A percentile compares a stretch with the other conserved stretches of the same genome.
Evolutionary conservation across 2,797 vertebrate species (phyloP).

Genomic region (Champsocephalus esox): DNA sequence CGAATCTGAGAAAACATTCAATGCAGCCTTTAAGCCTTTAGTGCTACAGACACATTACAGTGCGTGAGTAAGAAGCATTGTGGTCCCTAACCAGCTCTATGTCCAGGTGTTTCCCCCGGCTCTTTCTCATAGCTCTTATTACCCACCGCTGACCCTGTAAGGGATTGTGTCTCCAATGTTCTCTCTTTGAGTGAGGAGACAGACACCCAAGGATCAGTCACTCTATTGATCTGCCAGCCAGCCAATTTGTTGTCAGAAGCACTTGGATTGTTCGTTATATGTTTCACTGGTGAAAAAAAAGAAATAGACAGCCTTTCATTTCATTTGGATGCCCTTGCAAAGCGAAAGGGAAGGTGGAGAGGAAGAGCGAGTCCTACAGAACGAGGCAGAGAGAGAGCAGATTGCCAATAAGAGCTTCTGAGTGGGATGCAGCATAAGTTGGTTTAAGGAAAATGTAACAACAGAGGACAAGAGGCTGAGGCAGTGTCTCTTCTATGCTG

Average conservation of each 20-base stretch:
- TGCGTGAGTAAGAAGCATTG: not conserved
- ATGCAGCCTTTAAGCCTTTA: not conserved
- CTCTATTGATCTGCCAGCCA: conserved; percentile 59
- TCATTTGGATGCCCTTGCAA: conserved; percentile 55
- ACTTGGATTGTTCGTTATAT: conserved; percentile 55
- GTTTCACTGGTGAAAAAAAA: conserved; percentile 55
- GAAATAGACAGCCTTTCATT: conserved; percentile 49
- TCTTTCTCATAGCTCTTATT: not conserved
- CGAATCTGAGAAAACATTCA: not conserved
- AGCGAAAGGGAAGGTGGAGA: conserved; percentile 46
- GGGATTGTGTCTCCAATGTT: conserved; percentile 30
- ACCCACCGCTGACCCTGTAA: conserved; percentile 4
- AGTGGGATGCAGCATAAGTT: conserved; percentile 65
- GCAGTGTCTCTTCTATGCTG: conserved; percentile 49
- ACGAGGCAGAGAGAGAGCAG: conserved; percentile 27
- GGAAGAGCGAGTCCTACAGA: conserved; percentile 30
- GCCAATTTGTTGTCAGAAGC: conserved; percentile 55
- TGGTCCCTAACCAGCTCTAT: not conserved
- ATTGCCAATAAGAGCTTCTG: conserved; percentile 46
- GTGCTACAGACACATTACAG: not conserved
- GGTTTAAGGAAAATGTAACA: conserved; percentile 51
- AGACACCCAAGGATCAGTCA: conserved; percentile 45
- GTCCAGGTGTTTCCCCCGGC: conserved; percentile 21
- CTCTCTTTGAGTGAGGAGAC: conserved; percentile 28
- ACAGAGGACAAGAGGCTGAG: conserved; percentile 54